Conservation (phyloP, 2,797 vertebrate species). For the Ciconia nigra region DNA sequence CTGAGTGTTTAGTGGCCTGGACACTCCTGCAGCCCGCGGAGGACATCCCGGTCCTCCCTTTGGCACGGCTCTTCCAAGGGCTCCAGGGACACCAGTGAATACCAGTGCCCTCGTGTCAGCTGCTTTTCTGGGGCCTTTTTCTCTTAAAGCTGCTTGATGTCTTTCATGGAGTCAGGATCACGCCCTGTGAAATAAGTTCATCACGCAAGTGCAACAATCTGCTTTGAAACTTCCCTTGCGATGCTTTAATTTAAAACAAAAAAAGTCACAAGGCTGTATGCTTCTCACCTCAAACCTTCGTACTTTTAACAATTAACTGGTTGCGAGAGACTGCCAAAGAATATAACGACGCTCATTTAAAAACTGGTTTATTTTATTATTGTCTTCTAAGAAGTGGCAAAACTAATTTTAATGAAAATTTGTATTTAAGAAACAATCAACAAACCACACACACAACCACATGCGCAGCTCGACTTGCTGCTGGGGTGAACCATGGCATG, state of each 20-base stretch:
- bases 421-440: conserved; percentile 66
- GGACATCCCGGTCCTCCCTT: not conserved
- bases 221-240: conserved; percentile 22
- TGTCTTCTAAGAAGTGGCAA: conserved; percentile 69
- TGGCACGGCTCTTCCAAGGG: not conserved
- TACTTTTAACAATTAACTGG: not conserved
- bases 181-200: conserved; percentile 7
- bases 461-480: conserved; percentile 44
- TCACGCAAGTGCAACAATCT: not conserved
- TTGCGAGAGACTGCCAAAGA: not conserved
- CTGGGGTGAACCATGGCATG: conserved; percentile 59
- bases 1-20: not conserved
- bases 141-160: not conserved
- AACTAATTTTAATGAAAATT: conserved; percentile 71
- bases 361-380: conserved; percentile 49
- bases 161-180: not conserved
- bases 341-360: not conserved
- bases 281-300: not conserved
- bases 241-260: conserved; percentile 58
- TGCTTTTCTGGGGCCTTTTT: not conserved
- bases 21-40: not conserved
- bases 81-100: not conserved
- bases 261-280: not conserved
- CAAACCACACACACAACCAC: conserved; percentile 58
- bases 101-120: not conserved